These are phyloP conservation scores for Sebastes steindachneri DNA, from an alignment of 2,797 vertebrate genomes.

Conservation along the genomic window DNA sequence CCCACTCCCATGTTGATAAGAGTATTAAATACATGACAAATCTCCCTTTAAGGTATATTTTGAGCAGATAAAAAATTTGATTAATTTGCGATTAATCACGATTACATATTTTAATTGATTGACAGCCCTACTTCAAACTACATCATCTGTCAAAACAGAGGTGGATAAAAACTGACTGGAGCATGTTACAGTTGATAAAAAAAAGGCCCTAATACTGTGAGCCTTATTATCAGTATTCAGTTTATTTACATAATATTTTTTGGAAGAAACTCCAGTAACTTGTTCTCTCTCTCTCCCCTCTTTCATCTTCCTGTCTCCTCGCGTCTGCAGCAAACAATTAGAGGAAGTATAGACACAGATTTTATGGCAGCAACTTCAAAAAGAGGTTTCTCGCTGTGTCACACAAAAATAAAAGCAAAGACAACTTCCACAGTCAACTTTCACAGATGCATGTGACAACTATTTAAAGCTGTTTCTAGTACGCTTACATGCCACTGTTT, in stretches of 20 bases:
- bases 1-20: no score
- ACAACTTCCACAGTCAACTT: not conserved
- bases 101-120: no score
- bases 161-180: not conserved
- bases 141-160: not conserved
- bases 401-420: not conserved
- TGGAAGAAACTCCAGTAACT: not conserved
- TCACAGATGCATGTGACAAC: not conserved
- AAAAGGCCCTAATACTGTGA: not conserved
- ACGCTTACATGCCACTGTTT: not conserved
- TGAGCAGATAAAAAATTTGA: no score
- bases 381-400: not conserved
- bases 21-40: no score
- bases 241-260: not conserved
- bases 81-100: no score
- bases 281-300: not conserved
- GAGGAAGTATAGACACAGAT: not conserved
- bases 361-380: slow-evolving; percentile 7
- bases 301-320: not conserved
- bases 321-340: slow-evolving; percentile 14
- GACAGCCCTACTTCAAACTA: not conserved
- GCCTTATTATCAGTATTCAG: not conserved
- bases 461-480: not conserved
- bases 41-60: no score
- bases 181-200: not conserved